phyloP scores from a whole-genome alignment of 2,113 vertebrate species.

The Falco punctatus region DNA sequence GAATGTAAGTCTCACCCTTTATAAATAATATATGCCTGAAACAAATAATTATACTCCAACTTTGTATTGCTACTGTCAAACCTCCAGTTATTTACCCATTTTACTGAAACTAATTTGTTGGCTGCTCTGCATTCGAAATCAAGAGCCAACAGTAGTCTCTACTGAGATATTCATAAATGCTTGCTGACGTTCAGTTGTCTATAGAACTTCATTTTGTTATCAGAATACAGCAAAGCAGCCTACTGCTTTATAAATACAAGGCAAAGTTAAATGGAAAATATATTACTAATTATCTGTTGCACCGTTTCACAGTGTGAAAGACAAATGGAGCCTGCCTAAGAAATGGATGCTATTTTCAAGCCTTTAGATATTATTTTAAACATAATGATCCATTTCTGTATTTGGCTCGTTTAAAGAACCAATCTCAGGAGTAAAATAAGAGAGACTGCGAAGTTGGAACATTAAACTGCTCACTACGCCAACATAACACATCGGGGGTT shows the following conservation, averaged over 20 bases:
- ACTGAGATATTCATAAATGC: constrained; percentile 1
- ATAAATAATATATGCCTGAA: neutral
- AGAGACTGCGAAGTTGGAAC: neutral
- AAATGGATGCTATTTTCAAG: constrained; percentile 48
- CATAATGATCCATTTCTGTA: constrained; percentile 24
- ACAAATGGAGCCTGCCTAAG: constrained; percentile 42
- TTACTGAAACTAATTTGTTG: neutral
- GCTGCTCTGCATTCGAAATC: neutral
- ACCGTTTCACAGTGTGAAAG: constrained; percentile 26
- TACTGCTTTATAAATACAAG: neutral
- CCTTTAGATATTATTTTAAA: neutral
- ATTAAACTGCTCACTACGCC: neutral
- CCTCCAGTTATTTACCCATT: neutral
- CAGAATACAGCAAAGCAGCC: constrained; percentile 26
- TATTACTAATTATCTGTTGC: constrained; percentile 27
- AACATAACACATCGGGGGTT: neutral
- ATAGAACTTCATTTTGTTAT: constrained; percentile 31
- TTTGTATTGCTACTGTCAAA: neutral
- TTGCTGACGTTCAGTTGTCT: constrained; percentile 32
- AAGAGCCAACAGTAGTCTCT: neutral
- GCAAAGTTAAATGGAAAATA: neutral
- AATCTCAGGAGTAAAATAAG: neutral
- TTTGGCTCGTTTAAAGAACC: neutral
- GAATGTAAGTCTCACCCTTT: neutral
- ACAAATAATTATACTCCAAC: neutral